A percentile compares a stretch with the other conserved stretches of the same genome.
Conservation (phyloP, 1,140 invertebrate genomes). For the Chrysopa pallens region DNA sequence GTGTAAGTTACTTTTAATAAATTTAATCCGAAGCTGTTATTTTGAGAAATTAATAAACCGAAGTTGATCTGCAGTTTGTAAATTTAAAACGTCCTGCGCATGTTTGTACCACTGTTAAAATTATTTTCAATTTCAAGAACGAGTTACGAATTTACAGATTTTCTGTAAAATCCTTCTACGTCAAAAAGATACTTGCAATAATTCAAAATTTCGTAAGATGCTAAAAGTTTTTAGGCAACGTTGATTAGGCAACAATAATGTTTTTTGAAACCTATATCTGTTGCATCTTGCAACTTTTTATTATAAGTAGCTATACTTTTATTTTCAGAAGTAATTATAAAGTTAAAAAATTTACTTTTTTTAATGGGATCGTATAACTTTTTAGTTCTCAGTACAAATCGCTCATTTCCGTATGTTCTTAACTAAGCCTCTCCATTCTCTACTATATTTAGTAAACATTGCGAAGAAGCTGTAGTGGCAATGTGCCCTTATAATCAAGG, state of each 20-base stretch:
- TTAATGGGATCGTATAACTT: conserved; percentile 6
- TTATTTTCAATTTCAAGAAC: conserved; percentile 8
- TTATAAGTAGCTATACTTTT: conserved; percentile 5
- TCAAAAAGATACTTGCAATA: conserved; percentile 9
- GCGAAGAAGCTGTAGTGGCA: too few relatives aligned
- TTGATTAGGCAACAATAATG: conserved; percentile 8
- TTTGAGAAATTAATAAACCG: conserved; percentile 10
- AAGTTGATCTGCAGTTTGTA: conserved; percentile 8
- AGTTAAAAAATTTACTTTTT: conserved; percentile 6
- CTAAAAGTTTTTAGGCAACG: conserved; percentile 7
- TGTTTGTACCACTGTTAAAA: conserved; percentile 6
- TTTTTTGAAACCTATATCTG: conserved; percentile 8
- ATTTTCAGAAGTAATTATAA: conserved; percentile 6
- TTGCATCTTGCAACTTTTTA: conserved; percentile 8
- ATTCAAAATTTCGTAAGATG: conserved; percentile 8
- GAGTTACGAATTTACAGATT: conserved; percentile 7
- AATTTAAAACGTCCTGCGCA: conserved; percentile 5
- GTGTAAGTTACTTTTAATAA: conserved; percentile 9
- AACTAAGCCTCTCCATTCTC: conserved; percentile 2
- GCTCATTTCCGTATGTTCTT: conserved; percentile 7
- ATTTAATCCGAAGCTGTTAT: conserved; percentile 8
- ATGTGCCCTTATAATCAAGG: too few relatives aligned
- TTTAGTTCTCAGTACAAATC: conserved; percentile 7
- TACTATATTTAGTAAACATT: neutral
- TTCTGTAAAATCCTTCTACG: conserved; percentile 7